Evolutionary conservation across 2,797 vertebrate genomes (phyloP).

Genomic region (Pygocentrus nattereri): DNA sequence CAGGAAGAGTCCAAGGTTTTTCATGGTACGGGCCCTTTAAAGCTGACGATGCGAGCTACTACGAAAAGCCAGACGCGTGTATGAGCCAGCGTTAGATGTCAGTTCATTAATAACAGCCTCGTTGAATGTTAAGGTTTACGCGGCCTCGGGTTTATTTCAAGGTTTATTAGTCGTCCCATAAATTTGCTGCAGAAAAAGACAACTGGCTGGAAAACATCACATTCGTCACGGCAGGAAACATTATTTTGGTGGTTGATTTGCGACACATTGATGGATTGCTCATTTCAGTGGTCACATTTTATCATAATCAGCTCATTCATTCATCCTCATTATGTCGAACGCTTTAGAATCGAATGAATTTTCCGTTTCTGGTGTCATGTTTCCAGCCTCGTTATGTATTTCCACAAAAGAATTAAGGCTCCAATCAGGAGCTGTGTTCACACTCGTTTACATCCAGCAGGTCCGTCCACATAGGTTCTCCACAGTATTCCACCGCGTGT

Average conservation of each 20-base stretch:
- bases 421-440: constrained; percentile 7
- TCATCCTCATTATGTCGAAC: constrained; percentile 48
- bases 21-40: background rate
- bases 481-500: too few relatives aligned
- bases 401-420: constrained; percentile 28
- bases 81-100: constrained; percentile 22
- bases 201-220: constrained; percentile 47
- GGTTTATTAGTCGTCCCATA: constrained; percentile 48
- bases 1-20: background rate
- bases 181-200: constrained; percentile 40
- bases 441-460: constrained; percentile 17
- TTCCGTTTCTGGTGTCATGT: constrained; percentile 11
- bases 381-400: constrained; percentile 22
- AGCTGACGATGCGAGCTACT: background rate
- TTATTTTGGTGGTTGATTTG: constrained; percentile 48
- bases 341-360: constrained; percentile 22
- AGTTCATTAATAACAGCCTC: constrained; percentile 42
- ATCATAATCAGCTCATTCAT: constrained; percentile 49
- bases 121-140: constrained; percentile 18
- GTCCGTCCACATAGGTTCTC: background rate
- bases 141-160: constrained; percentile 36
- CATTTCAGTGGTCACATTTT: constrained; percentile 41
- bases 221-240: constrained; percentile 47
- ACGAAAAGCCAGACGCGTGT: constrained; percentile 1
- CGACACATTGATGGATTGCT: constrained; percentile 56